A percentile compares a stretch with the other conserved stretches of the same genome.
Evolutionary conservation across 2,113 vertebrate species (phyloP).

Genomic region (Sinosuthora webbiana): DNA sequence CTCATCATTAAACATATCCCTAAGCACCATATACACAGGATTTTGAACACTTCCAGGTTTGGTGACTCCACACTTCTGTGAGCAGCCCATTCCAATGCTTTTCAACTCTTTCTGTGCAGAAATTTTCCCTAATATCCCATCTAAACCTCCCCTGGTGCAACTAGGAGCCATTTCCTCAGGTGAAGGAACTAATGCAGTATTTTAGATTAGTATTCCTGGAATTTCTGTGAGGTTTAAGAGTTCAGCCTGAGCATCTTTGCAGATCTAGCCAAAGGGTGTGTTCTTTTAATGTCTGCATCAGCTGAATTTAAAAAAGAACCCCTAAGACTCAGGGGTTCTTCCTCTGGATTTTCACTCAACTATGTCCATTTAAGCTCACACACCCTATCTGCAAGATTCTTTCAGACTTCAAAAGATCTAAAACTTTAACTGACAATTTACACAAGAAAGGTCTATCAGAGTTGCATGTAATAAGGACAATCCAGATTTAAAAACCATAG

Average conservation of each 20-base stretch:
- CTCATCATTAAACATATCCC: neutral
- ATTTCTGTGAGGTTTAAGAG: neutral
- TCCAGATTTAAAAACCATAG: neutral
- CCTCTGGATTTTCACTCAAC: neutral
- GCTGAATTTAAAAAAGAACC: no score
- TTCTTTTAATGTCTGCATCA: neutral
- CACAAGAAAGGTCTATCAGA: neutral
- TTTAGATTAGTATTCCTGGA: neutral
- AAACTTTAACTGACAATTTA: neutral
- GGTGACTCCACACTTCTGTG: neutral
- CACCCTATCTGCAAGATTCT: neutral
- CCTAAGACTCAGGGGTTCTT: neutral
- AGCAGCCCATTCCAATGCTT: neutral
- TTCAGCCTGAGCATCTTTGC: neutral
- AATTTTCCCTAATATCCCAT: neutral
- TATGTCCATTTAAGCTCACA: neutral
- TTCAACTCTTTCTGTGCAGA: neutral
- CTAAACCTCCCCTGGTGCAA: neutral
- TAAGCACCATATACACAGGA: neutral
- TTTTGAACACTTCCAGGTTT: neutral
- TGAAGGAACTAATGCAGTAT: neutral
- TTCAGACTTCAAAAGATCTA: neutral
- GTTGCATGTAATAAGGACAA: neutral
- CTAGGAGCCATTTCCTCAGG: neutral
- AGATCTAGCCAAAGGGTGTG: neutral